These are phyloP conservation scores for Apodemia zela DNA, from an alignment of 2,888 invertebrate genomes.

Conservation along the genomic window DNA sequence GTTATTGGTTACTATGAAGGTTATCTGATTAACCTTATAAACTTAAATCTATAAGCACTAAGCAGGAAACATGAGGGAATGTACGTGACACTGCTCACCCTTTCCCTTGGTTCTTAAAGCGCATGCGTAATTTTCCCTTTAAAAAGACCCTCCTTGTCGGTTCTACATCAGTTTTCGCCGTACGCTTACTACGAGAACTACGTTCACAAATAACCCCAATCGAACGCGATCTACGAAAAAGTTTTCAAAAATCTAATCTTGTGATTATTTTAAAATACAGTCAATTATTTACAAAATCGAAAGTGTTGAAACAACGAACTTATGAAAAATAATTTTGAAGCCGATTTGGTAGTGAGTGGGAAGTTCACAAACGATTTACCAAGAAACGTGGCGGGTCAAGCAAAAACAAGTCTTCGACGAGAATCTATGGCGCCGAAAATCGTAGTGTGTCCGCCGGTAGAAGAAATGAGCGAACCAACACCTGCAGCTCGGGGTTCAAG, in stretches of 20 bases:
- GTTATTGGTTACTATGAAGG: background rate
- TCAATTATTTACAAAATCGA: conserved; percentile 22
- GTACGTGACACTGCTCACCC: background rate
- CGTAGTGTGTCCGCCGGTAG: conserved; percentile 71
- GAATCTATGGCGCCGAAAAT: conserved; percentile 67
- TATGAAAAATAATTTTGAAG: conserved; percentile 66
- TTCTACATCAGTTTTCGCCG: conserved; percentile 54
- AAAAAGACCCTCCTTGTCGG: conserved; percentile 31
- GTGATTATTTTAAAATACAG: conserved; percentile 32
- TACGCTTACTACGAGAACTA: conserved; percentile 41
- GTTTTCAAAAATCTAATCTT: conserved; percentile 47
- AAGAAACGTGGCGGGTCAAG: conserved; percentile 48
- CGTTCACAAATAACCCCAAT: conserved; percentile 41
- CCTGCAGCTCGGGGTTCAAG: conserved; percentile 81
- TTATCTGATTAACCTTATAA: conserved; percentile 7
- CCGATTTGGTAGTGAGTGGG: conserved; percentile 55
- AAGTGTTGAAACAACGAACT: conserved; percentile 31
- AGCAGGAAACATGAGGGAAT: background rate
- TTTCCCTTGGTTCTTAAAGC: background rate
- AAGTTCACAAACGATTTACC: conserved; percentile 55
- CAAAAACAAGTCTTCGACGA: conserved; percentile 47
- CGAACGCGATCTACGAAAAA: conserved; percentile 50
- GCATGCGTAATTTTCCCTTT: conserved; percentile 8
- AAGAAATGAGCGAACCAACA: conserved; percentile 78
- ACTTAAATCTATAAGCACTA: background rate